Base-by-base conservation (phyloP, 2,797 vertebrate genomes). In the Pseudochirops cupreus region DNA sequence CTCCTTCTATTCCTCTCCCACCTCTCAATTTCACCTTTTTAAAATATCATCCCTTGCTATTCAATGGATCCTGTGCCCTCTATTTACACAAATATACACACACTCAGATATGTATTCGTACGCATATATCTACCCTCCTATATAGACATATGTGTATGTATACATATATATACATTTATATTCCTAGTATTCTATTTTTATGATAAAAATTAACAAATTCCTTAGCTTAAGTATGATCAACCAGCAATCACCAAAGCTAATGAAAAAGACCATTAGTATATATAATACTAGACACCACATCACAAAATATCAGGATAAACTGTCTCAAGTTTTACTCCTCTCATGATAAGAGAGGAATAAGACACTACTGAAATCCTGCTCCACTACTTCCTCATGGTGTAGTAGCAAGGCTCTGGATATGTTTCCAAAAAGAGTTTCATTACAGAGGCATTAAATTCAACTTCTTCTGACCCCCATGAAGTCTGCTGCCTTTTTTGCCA, bases 401-500 rank as follows among this genome's bases (percentile, higher is more conserved):
- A 4, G 21, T 24, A 4, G 39, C 74, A 87, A 87, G 39, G 74
- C 9, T 5, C 74, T 87, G 39, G 39, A 26, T 46, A 82, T 87
- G 39, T 26, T 3, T 87, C n/a, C 4, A 26, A 46, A 82, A 87
- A 46, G 39, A 87, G 39, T 39, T 39, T 74, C n/a, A 33, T 74
- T 33, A 74, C 33, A 74, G 62, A 67, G 16, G 92, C 67, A 95
- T 91, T 74, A 16, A 57, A 91, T 93, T 87, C 52, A 53, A 29
- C 87, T 55, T 90, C 67, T 90, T 95, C 93, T 82, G 59, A 95
- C 54, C 13, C 0, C 39, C 46, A 21, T 92, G 31, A 96, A 82
- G 3, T 90, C 31, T 91, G 50, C 94, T 91, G 5, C 62, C n/a
- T 87, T 96, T 95, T 94, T 50, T 94, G 67, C 24, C 58, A 92